These are phyloP conservation scores for Saccostrea cuccullata DNA, from an alignment of 1,140 invertebrate species.

Conservation along the genomic window DNA sequence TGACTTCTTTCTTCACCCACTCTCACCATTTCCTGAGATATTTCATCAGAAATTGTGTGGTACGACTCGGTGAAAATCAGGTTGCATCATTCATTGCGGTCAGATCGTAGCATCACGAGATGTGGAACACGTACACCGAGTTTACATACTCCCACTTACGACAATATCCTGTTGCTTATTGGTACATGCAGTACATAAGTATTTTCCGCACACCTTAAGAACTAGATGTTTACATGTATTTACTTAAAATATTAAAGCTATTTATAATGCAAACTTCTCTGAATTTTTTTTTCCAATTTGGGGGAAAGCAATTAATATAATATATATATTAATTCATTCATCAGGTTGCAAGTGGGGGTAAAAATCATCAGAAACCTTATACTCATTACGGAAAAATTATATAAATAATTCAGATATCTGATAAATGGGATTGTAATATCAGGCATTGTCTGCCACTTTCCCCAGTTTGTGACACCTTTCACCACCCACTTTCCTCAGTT, in stretches of 20 bases:
- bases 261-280: no score
- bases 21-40: neutral
- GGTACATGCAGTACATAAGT: neutral
- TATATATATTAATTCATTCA: no score
- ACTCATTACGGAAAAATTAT: no score
- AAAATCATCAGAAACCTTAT: no score
- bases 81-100: constrained; percentile 15
- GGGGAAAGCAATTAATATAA: no score
- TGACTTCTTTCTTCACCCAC: neutral
- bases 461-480: no score
- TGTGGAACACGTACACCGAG: neutral
- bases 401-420: no score
- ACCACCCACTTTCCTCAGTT: no score
- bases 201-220: neutral
- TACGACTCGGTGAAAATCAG: neutral
- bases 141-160: neutral
- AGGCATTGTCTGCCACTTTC: no score
- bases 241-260: neutral
- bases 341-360: no score
- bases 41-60: neutral
- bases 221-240: neutral
- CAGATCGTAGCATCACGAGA: neutral
- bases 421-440: no score
- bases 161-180: neutral
- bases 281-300: no score